Conservation (phyloP, 2,888 invertebrate species). For the Oxycera nigricornis region DNA sequence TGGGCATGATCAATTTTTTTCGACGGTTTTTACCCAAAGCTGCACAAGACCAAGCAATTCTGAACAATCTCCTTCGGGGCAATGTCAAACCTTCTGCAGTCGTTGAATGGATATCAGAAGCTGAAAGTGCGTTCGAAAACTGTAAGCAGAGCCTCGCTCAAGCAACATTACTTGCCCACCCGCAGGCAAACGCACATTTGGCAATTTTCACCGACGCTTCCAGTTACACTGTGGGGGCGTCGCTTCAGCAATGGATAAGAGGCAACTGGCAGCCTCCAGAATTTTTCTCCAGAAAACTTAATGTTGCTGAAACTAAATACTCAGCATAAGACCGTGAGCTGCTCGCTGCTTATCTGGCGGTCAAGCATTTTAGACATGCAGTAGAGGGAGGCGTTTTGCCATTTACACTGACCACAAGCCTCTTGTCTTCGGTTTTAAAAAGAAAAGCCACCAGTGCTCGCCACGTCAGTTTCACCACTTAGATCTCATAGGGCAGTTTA, state of each 20-base stretch:
- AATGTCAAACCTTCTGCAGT: background rate
- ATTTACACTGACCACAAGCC: no score
- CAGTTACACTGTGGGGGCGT: conserved; percentile 55
- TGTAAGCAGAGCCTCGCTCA: conserved; percentile 40
- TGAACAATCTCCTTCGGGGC: background rate
- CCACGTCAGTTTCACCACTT: no score
- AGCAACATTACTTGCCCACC: conserved; percentile 54
- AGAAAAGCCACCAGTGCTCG: background rate
- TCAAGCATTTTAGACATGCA: no score
- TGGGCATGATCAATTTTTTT: conserved; percentile 37
- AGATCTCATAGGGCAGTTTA: no score
- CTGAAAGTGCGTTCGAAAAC: background rate
- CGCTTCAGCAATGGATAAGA: conserved; percentile 53
- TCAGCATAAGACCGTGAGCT: no score
- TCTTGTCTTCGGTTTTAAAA: no score
- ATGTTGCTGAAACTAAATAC: no score
- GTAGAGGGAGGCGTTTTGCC: no score
- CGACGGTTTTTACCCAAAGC: conserved; percentile 20
- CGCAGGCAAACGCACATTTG: conserved; percentile 51
- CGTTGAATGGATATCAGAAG: background rate
- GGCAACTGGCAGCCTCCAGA: background rate
- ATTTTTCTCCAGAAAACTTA: background rate
- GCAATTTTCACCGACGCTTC: conserved; percentile 53
- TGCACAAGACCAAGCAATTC: conserved; percentile 21
- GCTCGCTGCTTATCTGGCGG: background rate